Evolutionary conservation across 2,888 invertebrate genomes (phyloP).

Genomic region (Latheticus oryzae): DNA sequence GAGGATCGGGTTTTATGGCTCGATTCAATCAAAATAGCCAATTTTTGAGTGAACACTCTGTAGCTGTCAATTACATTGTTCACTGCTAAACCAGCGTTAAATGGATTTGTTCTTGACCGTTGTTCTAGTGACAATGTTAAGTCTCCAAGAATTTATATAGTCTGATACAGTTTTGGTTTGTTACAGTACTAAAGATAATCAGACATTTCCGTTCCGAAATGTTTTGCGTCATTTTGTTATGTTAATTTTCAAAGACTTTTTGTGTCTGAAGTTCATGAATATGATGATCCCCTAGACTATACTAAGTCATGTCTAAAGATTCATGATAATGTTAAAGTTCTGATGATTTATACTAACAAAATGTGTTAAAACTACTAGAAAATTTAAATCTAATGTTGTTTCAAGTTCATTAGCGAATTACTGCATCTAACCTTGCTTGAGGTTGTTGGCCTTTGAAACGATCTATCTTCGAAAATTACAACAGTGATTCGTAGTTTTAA

Average conservation of each 20-base stretch:
- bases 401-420: slow-evolving; percentile 32
- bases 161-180: slow-evolving; percentile 14
- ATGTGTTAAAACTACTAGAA: too few species aligned
- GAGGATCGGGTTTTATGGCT: too few species aligned
- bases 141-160: slow-evolving; percentile 14
- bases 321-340: neutral
- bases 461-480: slow-evolving; percentile 21
- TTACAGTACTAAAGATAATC: slow-evolving; percentile 10
- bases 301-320: neutral
- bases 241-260: slow-evolving; percentile 2
- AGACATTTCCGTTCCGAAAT: slow-evolving; percentile 23
- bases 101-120: slow-evolving; percentile 18
- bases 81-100: neutral
- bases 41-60: neutral
- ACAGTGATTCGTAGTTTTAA: slow-evolving; percentile 16
- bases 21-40: too few species aligned
- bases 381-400: slow-evolving; percentile 9
- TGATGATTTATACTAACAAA: too few species aligned
- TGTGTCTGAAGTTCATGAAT: slow-evolving; percentile 8
- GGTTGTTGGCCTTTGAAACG: slow-evolving; percentile 24
- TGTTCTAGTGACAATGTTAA: neutral
- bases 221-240: slow-evolving; percentile 1
- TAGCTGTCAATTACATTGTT: slow-evolving; percentile 1
- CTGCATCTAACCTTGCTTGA: slow-evolving; percentile 29
- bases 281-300: slow-evolving; percentile 11